Percentiles rank a stretch among this genome's conserved stretches.
Evolutionary conservation across 2,797 vertebrate genomes (phyloP).

Genomic region (Oceanodroma leucorhoa): DNA sequence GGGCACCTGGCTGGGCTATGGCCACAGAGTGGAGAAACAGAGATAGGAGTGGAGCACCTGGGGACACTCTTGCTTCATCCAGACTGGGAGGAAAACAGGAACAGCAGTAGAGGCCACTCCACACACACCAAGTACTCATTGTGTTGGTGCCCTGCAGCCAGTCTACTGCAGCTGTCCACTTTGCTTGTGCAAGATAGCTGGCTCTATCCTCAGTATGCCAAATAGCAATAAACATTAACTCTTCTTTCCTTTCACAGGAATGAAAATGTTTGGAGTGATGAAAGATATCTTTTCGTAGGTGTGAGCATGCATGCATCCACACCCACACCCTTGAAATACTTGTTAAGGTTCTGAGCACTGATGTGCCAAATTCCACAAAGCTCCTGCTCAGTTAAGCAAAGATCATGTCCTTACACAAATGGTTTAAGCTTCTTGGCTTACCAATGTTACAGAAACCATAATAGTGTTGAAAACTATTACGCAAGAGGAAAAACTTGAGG

Average conservation of each 20-base stretch:
- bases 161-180: background rate
- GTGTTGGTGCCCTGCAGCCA: background rate
- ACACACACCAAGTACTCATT: background rate
- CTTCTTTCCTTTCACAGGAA: background rate
- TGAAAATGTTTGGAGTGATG: background rate
- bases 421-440: background rate
- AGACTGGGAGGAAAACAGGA: rapidly evolving
- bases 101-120: background rate
- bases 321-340: background rate
- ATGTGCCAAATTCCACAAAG: background rate
- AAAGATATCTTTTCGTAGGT: background rate
- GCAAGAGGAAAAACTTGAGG: background rate
- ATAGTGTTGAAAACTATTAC: background rate
- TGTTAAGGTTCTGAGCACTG: background rate
- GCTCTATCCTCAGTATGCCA: background rate
- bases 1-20: rapidly evolving
- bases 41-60: background rate
- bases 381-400: background rate
- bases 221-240: background rate
- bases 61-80: background rate
- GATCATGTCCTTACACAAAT: background rate
- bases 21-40: background rate
- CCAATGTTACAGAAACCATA: background rate
- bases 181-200: background rate
- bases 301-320: background rate